Percentiles rank a stretch among this genome's conserved stretches.
Conservation (phyloP, 1,140 invertebrate genomes). For the Zaprionus gabonicus region DNA sequence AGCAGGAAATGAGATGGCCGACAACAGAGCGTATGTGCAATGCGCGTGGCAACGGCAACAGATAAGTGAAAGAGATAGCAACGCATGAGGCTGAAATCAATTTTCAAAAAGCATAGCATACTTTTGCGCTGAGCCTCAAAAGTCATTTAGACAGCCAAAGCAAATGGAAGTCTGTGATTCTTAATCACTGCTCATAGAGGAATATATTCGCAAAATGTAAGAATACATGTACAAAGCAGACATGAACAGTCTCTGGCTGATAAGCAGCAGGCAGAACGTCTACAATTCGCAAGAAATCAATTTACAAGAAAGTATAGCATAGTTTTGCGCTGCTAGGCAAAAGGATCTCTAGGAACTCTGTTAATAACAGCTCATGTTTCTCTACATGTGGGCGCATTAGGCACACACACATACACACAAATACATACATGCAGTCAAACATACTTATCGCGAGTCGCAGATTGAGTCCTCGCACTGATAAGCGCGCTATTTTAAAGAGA, state of each 20-base stretch:
- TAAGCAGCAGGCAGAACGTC: not conserved
- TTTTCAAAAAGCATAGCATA: not conserved
- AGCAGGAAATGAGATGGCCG: conserved; percentile 69
- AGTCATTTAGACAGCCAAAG: not conserved
- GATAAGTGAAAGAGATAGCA: conserved; percentile 13
- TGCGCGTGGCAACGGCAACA: conserved; percentile 30
- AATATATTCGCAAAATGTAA: not conserved
- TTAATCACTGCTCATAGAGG: not conserved
- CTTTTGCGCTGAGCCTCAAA: not conserved
- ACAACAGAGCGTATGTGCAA: conserved; percentile 64
- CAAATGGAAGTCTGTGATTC: not conserved
- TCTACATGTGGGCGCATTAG: too few relatives aligned
- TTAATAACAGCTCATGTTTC: not conserved
- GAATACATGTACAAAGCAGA: not conserved
- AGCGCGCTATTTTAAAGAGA: not conserved
- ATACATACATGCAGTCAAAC: not conserved
- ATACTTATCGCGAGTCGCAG: not conserved
- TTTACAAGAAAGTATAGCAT: conserved; percentile 17
- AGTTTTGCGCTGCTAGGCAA: conserved; percentile 1
- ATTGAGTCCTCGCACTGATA: not conserved
- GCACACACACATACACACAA: not conserved
- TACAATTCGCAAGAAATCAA: conserved; percentile 24
- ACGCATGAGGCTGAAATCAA: not conserved
- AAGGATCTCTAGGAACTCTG: not conserved
- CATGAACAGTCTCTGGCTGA: not conserved